A percentile compares a stretch with the other conserved stretches of the same genome.
Conservation (phyloP, 2,797 vertebrate species). For the Chrosomus eos region DNA sequence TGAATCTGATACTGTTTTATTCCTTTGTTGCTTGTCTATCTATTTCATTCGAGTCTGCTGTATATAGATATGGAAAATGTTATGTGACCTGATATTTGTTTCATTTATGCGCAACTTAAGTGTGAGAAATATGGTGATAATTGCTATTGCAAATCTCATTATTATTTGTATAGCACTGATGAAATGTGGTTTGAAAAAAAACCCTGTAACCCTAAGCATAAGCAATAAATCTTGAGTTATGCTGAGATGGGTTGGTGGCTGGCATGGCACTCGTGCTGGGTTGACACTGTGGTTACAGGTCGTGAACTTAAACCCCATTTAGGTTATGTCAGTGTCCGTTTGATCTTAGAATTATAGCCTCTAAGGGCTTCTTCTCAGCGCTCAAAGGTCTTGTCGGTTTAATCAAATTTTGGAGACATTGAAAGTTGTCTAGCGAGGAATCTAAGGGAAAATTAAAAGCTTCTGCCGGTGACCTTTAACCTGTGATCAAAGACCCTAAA, state of each 20-base stretch:
- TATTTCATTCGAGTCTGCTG: background rate
- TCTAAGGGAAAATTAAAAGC: constrained; percentile 26
- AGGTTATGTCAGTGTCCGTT: constrained; percentile 1
- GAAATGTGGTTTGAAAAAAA: background rate
- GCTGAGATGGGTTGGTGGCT: background rate
- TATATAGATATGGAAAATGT: background rate
- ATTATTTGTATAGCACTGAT: background rate
- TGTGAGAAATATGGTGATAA: background rate
- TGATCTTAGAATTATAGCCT: constrained; percentile 37
- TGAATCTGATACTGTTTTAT: background rate
- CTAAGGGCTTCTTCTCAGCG: background rate
- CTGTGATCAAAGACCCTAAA: constrained; percentile 22
- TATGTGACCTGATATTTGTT: background rate
- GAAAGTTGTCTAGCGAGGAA: constrained; percentile 25
- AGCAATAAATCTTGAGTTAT: constrained; percentile 9
- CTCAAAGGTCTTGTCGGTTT: constrained; percentile 27
- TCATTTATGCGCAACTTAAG: background rate
- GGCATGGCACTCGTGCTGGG: background rate
- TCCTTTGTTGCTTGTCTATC: constrained; percentile 7
- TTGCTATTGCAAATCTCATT: background rate
- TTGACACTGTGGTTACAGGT: background rate
- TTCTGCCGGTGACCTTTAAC: constrained; percentile 21
- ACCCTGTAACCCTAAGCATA: background rate
- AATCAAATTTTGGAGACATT: constrained; percentile 38
- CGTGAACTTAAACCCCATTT: constrained; percentile 18